A percentile compares a stretch with the other conserved stretches of the same genome.
Evolutionary conservation across 2,888 invertebrate genomes (phyloP).

Genomic region (Calephelis perditalis): DNA sequence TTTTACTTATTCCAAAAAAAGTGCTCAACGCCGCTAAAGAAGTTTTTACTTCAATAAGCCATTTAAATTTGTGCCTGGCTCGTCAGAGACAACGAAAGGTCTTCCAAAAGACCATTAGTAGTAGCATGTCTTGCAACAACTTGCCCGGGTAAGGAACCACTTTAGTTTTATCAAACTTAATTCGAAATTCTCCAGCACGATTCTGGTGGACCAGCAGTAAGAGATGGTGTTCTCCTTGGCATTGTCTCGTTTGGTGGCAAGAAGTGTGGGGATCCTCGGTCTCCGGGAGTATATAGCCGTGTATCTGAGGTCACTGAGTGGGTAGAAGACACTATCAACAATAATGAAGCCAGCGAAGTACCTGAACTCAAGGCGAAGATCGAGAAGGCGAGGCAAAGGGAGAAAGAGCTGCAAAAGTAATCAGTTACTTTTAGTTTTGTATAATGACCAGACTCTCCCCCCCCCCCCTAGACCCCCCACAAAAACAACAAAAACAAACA

Average conservation of each 20-base stretch:
- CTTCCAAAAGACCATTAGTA: too few species aligned
- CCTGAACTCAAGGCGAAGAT: slow-evolving; percentile 55
- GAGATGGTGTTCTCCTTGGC: slow-evolving; percentile 61
- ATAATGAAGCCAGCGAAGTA: slow-evolving; percentile 50
- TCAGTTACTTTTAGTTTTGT: not conserved
- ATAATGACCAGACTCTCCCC: too few species aligned
- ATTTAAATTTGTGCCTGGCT: too few species aligned
- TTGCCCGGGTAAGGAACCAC: too few species aligned
- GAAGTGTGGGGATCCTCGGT: slow-evolving; percentile 66
- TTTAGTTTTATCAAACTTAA: not conserved
- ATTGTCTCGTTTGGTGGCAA: slow-evolving; percentile 68
- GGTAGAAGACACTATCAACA: slow-evolving; percentile 52
- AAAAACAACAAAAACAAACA: too few species aligned
- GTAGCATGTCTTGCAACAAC: too few species aligned
- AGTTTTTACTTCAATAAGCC: too few species aligned
- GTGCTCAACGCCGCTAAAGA: too few species aligned
- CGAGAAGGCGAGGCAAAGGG: slow-evolving; percentile 50
- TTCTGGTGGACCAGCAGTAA: slow-evolving; percentile 64
- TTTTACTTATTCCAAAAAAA: too few species aligned
- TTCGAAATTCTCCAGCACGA: slow-evolving; percentile 48
- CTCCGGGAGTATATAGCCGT: slow-evolving; percentile 63
- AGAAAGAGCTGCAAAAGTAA: slow-evolving; percentile 55
- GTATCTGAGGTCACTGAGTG: slow-evolving; percentile 57
- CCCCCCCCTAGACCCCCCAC: too few species aligned
- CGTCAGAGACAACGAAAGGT: too few species aligned